phyloP scores from a whole-genome alignment of 2,888 invertebrate genomes.

The Thecophora atra region DNA sequence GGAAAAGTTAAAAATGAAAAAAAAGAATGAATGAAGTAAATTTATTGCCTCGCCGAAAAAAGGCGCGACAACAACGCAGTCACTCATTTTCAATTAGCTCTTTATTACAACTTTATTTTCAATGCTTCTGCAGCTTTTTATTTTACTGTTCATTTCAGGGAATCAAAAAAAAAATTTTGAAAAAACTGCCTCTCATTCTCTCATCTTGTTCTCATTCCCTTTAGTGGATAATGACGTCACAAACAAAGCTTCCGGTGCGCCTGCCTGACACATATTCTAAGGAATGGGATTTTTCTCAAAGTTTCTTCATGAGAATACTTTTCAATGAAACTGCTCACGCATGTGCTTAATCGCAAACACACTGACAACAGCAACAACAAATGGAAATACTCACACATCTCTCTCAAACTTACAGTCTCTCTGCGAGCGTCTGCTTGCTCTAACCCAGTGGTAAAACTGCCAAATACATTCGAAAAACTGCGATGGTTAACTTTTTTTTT shows the following conservation, averaged over 20 bases:
- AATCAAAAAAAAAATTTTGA: not conserved
- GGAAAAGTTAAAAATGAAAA: not conserved
- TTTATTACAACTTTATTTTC: slow-evolving; percentile 1
- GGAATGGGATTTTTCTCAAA: no score
- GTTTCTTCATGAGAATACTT: not conserved
- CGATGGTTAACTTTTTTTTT: no score
- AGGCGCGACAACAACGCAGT: not conserved
- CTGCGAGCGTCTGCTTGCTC: not conserved
- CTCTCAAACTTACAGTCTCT: not conserved
- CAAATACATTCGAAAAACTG: no score
- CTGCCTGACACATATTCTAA: no score
- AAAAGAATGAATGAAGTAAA: slow-evolving; percentile 10
- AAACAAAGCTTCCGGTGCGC: slow-evolving; percentile 23
- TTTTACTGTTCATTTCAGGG: not conserved
- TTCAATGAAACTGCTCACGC: not conserved
- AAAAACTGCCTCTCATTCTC: not conserved
- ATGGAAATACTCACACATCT: not conserved
- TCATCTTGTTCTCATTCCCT: no score
- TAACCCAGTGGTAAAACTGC: no score
- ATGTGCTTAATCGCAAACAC: no score
- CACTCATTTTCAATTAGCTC: not conserved
- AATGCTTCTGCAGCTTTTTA: slow-evolving; percentile 9
- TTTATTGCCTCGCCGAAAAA: slow-evolving; percentile 16
- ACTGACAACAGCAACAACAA: no score
- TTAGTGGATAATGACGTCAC: not conserved